Evolutionary conservation across 2,888 invertebrate species (phyloP), one percentile per base, ranked within the genome.

Genomic region (Portevinia maculata): DNA sequence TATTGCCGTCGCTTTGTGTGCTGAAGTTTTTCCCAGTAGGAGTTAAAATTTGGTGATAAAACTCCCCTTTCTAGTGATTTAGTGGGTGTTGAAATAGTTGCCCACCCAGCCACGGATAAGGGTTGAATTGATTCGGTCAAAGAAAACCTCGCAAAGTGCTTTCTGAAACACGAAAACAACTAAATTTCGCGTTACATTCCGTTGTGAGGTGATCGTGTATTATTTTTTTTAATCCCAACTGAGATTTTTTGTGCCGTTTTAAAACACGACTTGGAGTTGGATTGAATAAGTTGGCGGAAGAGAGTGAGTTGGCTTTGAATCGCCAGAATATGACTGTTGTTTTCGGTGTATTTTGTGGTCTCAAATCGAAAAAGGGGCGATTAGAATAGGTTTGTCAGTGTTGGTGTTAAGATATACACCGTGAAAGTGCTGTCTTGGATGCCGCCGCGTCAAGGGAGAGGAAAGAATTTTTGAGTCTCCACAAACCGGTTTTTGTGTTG

Each of bases 381-480:
- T 59, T 44, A 60, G 62, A 64, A 30, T 37, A 24, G 5, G 46
- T 44, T 50, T 64, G 34, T 2, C 46, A 39, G 50, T 37, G 32
- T 11, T 13, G 48, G 52, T 57, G 48, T 64, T 70, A 50, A 60
- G 52, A 32, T 32, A 65, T 52, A 64, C 64, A 60, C 69, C 52
- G 64, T 52, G 62, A 79, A 79, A 81, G 79, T 75, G 41, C 57
- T 74, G 59, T 15, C 59, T 41, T 32, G 41, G 46, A 30, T 34
- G 37, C 7, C 48, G 21, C 19, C 28, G 57, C 44, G 39, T 52
- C 13, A 60, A 69, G 74, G 32, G 65, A 50, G 74, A 57, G 37
- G 44, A 81, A 76, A 81, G 76, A 81, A 76, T 81, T 81, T 71
- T 65, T 59, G 39, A 24, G 55, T 48, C 59, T 39, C 65, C 48